Percentiles rank a stretch among this genome's conserved stretches.
phyloP scores from a whole-genome alignment of 2,888 invertebrate species.

The Lathronympha strigana region DNA sequence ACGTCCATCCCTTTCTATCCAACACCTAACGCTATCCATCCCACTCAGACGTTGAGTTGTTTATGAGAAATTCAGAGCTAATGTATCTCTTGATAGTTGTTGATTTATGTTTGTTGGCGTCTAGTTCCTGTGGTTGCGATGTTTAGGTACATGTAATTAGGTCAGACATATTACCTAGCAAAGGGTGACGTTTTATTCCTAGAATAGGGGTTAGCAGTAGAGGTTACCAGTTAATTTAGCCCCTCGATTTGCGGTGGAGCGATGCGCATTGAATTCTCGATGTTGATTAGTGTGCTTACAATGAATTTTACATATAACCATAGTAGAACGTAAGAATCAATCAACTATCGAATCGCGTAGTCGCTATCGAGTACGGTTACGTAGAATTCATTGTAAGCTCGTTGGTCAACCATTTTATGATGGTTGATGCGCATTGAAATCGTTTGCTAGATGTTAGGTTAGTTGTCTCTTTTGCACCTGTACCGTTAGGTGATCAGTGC shows the following conservation, averaged over 20 bases:
- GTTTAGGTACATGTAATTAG: slow-evolving; percentile 15
- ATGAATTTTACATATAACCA: too few relatives aligned
- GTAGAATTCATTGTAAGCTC: not conserved
- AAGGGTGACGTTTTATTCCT: slow-evolving; percentile 13
- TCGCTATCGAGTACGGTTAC: too few relatives aligned
- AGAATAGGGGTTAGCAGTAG: not conserved
- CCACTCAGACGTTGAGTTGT: slow-evolving; percentile 33
- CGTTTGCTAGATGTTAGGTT: too few relatives aligned
- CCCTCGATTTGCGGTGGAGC: too few relatives aligned
- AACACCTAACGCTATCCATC: not conserved
- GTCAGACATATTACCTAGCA: not conserved
- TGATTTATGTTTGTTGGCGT: slow-evolving; percentile 32
- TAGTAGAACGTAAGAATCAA: too few relatives aligned
- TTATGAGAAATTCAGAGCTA: slow-evolving; percentile 30
- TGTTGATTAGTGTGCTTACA: too few relatives aligned
- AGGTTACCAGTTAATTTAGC: not conserved
- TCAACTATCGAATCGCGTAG: too few relatives aligned
- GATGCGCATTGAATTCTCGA: too few relatives aligned
- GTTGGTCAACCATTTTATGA: not conserved
- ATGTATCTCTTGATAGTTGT: slow-evolving; percentile 39
- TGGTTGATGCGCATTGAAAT: not conserved
- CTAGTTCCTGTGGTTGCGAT: slow-evolving; percentile 24
- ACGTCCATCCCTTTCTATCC: slow-evolving; percentile 8
- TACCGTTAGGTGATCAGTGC: too few relatives aligned
- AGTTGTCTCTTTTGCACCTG: too few relatives aligned